Base-by-base conservation (phyloP, 2,113 vertebrate species). In the Tiliqua scincoides region DNA sequence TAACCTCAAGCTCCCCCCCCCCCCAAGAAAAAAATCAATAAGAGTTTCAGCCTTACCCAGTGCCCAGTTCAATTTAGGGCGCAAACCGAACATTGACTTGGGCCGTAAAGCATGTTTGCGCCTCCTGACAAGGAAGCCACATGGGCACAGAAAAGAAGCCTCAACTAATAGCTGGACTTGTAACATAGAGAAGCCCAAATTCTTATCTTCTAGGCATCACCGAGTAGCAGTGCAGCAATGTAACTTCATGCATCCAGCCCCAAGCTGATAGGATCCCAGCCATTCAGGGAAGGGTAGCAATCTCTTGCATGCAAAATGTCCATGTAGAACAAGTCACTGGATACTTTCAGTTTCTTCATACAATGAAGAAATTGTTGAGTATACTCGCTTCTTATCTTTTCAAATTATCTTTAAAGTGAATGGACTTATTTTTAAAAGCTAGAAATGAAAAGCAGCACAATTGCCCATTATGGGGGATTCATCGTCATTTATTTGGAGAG, bases 401-500 rank as follows among this genome's bases (percentile, higher is more conserved):
- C 32, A 70, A 59, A 72, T 72, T 79, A 30, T 52, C 68, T 72
- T 86, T 73, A 48, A 80, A 86, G 57, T 30, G 5, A 40, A 71
- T 72, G 37, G 77, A 72, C 30, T 61, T 67, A 35, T 57, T 62
- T 57, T 68, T n/a, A 21, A 61, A 52, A 79, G 54, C 15, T 52
- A 79, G 65, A 73, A 79, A 17, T 63, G 35, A 37, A 86, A 59
- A 80, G 68, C 30, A 63, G 21, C 40, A 48, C 52, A 57, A 25
- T 72, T 54, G 54, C 77, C 63, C 27, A 73, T 35, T 86, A 21
- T 52, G 37, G 63, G 77, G 23, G n/a, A 80, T 86, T 80, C 68
- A n/a, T n/a, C n/a, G 52, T 78, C 57, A 18, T 70, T 86, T 62
- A 73, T 73, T 80, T 72, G 73, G 77, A 79, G 59, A 76, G 68